These are phyloP conservation scores for Eupithecia vulgata DNA, from an alignment of 2,888 invertebrate genomes.

Conservation along the genomic window DNA sequence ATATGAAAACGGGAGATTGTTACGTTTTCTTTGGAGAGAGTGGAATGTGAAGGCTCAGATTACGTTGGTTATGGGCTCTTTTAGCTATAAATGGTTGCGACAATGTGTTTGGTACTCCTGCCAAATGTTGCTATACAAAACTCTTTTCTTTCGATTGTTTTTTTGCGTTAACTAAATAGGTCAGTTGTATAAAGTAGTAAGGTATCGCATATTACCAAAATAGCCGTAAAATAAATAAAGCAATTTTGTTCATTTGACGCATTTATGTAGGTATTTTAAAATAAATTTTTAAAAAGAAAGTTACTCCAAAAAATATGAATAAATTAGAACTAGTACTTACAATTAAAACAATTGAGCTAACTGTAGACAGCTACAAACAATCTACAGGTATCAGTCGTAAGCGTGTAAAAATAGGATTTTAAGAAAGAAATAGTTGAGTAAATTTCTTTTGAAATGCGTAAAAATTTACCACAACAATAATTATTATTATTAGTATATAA, in stretches of 20 bases:
- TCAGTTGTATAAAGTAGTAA: neutral
- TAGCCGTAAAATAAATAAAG: neutral
- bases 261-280: no score
- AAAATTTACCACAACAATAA: neutral
- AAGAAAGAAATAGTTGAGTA: neutral
- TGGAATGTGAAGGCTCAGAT: conserved; percentile 49
- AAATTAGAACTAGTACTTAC: no score
- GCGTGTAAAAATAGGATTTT: neutral
- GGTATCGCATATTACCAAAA: neutral
- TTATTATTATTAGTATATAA: no score
- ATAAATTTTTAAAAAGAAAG: no score
- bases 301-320: no score
- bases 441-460: neutral
- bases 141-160: neutral
- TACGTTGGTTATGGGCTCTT: conserved; percentile 53
- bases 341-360: no score
- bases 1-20: conserved; percentile 36
- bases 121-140: neutral
- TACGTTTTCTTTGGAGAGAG: conserved; percentile 39
- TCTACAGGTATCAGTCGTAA: no score
- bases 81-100: conserved; percentile 63
- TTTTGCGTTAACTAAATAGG: neutral
- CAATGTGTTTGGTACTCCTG: neutral
- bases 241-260: no score
- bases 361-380: no score